Conservation (phyloP, 2,113 vertebrate species). For the Clarias macrocephalus region DNA sequence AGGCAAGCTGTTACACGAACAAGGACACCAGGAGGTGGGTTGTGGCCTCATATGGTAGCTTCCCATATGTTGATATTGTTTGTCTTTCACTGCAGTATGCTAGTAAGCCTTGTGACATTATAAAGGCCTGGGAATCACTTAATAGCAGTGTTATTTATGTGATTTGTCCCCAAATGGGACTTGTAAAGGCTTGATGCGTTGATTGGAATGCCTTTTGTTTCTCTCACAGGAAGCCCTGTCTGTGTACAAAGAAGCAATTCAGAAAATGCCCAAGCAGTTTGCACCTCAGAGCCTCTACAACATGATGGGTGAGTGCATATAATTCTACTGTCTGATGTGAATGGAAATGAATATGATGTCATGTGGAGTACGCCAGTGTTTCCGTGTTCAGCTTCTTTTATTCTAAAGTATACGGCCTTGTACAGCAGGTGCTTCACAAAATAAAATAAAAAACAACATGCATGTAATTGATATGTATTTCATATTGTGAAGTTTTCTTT, state of each 20-base stretch:
- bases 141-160: background rate
- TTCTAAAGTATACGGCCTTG: background rate
- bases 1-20: constrained; percentile 96
- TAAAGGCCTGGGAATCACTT: background rate
- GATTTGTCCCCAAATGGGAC: background rate
- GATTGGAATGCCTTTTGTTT: constrained; percentile 40
- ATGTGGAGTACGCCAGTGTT: background rate
- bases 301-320: constrained; percentile 92
- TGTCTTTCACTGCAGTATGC: background rate
- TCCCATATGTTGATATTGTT: background rate
- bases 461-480: background rate
- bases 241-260: constrained; percentile 94
- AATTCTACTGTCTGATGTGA: background rate
- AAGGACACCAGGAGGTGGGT: constrained; percentile 92
- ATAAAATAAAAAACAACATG: background rate
- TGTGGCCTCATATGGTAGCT: background rate
- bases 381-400: background rate
- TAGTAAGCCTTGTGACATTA: background rate
- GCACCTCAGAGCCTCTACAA: constrained; percentile 98
- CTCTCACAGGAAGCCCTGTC: constrained; percentile 86
- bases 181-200: background rate
- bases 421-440: background rate
- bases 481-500: background rate
- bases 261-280: constrained; percentile 98
- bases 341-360: background rate